A percentile compares a stretch with the other conserved stretches of the same genome.
phyloP scores from a whole-genome alignment of 2,888 invertebrate species.

The Parnassius orleans region DNA sequence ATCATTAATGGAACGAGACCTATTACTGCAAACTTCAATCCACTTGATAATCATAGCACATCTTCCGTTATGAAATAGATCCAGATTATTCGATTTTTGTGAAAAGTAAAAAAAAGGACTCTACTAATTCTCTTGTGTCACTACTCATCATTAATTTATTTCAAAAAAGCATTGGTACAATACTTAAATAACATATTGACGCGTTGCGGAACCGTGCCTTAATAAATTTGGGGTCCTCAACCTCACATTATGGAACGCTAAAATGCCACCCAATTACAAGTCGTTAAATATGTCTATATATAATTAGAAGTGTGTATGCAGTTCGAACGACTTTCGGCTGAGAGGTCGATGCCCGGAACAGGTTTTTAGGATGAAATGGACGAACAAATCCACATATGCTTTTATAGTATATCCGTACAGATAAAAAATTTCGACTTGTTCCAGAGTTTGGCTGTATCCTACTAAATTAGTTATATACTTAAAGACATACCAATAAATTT shows the following conservation, averaged over 20 bases:
- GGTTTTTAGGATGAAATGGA: slow-evolving; percentile 39
- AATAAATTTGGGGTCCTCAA: not conserved
- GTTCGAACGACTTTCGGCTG: slow-evolving; percentile 30
- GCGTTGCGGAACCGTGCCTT: not conserved
- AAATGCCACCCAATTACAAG: slow-evolving; percentile 28
- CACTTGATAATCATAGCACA: too few relatives aligned
- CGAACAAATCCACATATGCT: slow-evolving; percentile 20
- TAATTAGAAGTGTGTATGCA: slow-evolving; percentile 45
- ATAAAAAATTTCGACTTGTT: slow-evolving; percentile 23
- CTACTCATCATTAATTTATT: too few relatives aligned
- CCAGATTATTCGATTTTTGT: too few relatives aligned
- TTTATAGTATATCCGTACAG: slow-evolving; percentile 16
- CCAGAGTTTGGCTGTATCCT: slow-evolving; percentile 17
- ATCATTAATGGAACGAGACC: too few relatives aligned
- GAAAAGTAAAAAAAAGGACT: too few relatives aligned
- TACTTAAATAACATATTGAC: not conserved
- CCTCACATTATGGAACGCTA: slow-evolving; percentile 21
- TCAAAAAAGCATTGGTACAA: not conserved
- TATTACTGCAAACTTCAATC: too few relatives aligned
- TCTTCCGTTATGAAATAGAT: too few relatives aligned
- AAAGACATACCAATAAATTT: too few relatives aligned
- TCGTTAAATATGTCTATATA: slow-evolving; percentile 40
- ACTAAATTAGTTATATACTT: too few relatives aligned
- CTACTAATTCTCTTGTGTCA: too few relatives aligned
- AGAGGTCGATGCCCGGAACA: slow-evolving; percentile 33